A percentile compares a stretch with the other conserved stretches of the same genome.
phyloP scores from a whole-genome alignment of 2,797 vertebrate species.

The Danio jaintianensis region DNA sequence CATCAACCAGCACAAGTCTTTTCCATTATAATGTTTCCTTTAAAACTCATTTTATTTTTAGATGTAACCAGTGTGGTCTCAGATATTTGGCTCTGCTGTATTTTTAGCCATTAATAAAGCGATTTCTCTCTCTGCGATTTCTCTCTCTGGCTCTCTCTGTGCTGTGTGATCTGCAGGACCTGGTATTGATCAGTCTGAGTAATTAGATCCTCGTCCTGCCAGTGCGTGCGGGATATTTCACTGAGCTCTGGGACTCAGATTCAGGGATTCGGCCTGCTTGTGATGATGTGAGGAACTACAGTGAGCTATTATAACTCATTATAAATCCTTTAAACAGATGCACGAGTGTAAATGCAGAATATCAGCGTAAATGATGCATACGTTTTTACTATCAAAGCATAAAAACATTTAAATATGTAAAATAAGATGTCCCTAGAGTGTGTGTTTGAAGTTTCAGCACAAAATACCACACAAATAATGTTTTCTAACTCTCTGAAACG shows the following conservation, averaged over 20 bases:
- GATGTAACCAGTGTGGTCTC: background rate
- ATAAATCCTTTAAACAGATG: background rate
- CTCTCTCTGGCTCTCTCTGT: background rate
- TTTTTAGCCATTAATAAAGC: background rate
- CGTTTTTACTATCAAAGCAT: conserved; percentile 30
- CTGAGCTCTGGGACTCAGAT: conserved; percentile 53
- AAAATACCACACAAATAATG: too few species aligned
- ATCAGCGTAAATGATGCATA: background rate
- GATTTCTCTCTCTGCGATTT: background rate
- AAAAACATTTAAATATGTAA: background rate
- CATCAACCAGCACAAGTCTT: background rate
- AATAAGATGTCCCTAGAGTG: too few species aligned
- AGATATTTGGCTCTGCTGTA: background rate
- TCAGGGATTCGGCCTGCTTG: conserved; percentile 30
- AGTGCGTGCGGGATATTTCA: conserved; percentile 45
- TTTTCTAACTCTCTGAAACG: too few species aligned
- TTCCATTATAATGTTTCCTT: too few species aligned
- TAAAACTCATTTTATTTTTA: background rate
- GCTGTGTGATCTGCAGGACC: conserved; percentile 45
- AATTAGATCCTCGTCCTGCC: conserved; percentile 61
- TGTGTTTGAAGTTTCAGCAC: too few species aligned
- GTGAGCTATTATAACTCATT: conserved; percentile 4
- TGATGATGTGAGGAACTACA: conserved; percentile 23
- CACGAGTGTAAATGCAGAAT: background rate
- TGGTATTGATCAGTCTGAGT: conserved; percentile 64